Percentiles rank a stretch among this genome's conserved stretches.
phyloP scores from a whole-genome alignment of 2,888 invertebrate genomes.

The Neoscelio sp. region DNA sequence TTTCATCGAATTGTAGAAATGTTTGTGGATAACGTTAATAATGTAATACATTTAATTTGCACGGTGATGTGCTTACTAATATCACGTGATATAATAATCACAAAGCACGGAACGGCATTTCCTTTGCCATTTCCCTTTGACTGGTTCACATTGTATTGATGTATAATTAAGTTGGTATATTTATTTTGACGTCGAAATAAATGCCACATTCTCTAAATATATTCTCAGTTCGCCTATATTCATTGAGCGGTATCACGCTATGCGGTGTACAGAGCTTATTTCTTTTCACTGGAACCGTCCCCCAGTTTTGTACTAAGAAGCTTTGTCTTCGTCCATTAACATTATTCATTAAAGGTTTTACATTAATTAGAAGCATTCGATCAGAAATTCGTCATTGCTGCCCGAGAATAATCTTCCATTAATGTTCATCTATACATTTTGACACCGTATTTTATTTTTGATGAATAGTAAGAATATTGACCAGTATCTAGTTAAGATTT shows the following conservation, averaged over 20 bases:
- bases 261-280: constrained; percentile 17
- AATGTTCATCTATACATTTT: too few relatives aligned
- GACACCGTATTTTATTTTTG: too few relatives aligned
- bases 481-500: too few relatives aligned
- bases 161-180: constrained; percentile 48
- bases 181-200: constrained; percentile 42
- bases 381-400: not conserved
- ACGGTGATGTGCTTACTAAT: constrained; percentile 33
- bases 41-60: constrained; percentile 14
- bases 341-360: not conserved
- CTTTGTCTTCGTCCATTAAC: not conserved
- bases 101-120: constrained; percentile 9
- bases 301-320: not conserved
- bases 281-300: constrained; percentile 1
- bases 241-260: constrained; percentile 53
- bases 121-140: constrained; percentile 7
- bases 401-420: constrained; percentile 13
- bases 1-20: not conserved
- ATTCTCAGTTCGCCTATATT: constrained; percentile 21
- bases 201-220: constrained; percentile 41
- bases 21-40: constrained; percentile 7
- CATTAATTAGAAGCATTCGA: constrained; percentile 1
- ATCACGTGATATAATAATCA: constrained; percentile 54
- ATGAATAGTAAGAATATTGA: too few relatives aligned
- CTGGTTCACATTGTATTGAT: constrained; percentile 45